Percentiles rank a stretch among this genome's conserved stretches.
Conservation (phyloP, 64 coral and sea anemone species). For the Acropora yongei region DNA sequence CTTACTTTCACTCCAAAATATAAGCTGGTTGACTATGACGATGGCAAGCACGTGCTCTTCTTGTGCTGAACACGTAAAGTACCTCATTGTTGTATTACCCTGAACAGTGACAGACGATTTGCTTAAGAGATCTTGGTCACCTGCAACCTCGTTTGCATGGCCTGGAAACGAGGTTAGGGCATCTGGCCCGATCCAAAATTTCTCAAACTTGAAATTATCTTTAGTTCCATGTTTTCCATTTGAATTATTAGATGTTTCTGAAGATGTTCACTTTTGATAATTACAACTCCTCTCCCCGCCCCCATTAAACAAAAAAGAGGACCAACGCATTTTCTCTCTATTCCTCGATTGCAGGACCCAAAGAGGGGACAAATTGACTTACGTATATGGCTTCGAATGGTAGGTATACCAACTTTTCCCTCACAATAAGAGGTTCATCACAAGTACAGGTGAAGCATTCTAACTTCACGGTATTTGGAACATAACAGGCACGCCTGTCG, state of each 20-base stretch:
- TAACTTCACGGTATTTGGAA: no score
- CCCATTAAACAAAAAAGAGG: no score
- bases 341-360: constrained; percentile 49
- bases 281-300: neutral
- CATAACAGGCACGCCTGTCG: no score
- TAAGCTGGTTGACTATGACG: neutral
- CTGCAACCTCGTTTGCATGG: neutral
- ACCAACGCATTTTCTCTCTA: neutral
- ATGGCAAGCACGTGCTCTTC: neutral
- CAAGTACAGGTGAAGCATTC: no score
- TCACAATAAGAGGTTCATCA: neutral
- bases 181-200: no score
- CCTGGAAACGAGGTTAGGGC: no score
- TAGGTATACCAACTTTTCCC: constrained; percentile 28
- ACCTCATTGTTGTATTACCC: neutral
- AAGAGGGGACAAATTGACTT: constrained; percentile 72
- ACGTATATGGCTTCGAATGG: constrained; percentile 73
- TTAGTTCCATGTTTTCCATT: no score
- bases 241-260: neutral
- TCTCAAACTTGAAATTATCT: no score
- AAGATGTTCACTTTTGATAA: neutral
- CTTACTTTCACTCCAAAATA: neutral
- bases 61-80: neutral
- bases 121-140: neutral
- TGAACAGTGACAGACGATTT: neutral